Base-by-base conservation (phyloP, 2,888 invertebrate species). In the Thera britannica region DNA sequence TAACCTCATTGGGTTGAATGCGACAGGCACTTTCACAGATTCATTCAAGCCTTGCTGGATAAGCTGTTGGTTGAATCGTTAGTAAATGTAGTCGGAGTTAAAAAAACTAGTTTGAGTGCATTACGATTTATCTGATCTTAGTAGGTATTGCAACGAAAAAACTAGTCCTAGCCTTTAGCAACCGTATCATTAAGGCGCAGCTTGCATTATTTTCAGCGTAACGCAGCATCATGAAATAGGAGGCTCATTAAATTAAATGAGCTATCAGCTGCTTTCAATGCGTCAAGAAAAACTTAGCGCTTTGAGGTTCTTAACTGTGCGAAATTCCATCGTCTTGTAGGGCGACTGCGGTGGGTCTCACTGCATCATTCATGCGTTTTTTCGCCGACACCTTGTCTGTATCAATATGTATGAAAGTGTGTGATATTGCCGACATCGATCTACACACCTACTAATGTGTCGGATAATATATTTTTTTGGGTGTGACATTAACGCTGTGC, bases 321-420 rank as follows among this genome's bases (percentile, higher is more conserved):
- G 85, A 89, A 89, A 93, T 93, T 89, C 93, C 80, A 84, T 89
- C 82, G 86, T 85, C 88, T 85, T 91, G 92, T 92, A 88, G 88
- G 84, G 89, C 86, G 77, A 81, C 77, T 77, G 81, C 75, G 87
- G 90, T 80, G 89, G 82, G 89, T 90, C 90, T 86, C 92, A 83
- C 92, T 93, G 92, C 89, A 93, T 93, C 89, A 93, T 93, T 93
- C 92, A 93, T 90, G 81, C 65, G 83, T 85, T 93, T 93, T 93
- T 93, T 93, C 85, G 83, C 79, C 79, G 84, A 90, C 93, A 92
- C 92, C 92, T 90, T 88, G 86, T 87, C 78, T 77, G 84, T 90
- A 89, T 92, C 88, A 90, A 90, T 92, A 90, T 92, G 90, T 90
- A 92, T 90, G 86, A 75, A 68, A 72, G 75, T 81, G 83, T 88